A percentile compares a stretch with the other conserved stretches of the same genome.
Conservation (phyloP, 1,140 invertebrate species). For the Magallana angulata region DNA sequence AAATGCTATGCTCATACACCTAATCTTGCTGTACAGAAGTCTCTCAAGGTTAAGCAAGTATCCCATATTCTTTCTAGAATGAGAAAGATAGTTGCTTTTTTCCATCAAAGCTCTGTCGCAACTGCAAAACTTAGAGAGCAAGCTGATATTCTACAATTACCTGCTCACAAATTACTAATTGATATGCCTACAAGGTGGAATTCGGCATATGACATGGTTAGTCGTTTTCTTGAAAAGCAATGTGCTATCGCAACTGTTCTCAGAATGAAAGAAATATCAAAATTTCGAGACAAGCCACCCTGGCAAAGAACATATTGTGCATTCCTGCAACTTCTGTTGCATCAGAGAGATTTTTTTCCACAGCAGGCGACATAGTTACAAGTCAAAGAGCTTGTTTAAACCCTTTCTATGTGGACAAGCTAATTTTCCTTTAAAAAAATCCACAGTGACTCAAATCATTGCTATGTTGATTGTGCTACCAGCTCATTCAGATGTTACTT, state of each 20-base stretch:
- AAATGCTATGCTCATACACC: conserved; percentile 53
- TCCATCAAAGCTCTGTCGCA: conserved; percentile 51
- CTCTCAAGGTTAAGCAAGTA: conserved; percentile 42
- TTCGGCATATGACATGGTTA: conserved; percentile 65
- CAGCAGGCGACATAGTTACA: conserved; percentile 42
- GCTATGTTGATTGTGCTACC: too few relatives aligned
- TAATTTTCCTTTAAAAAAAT: too few relatives aligned
- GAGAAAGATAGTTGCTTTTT: conserved; percentile 35
- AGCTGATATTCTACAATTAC: conserved; percentile 53
- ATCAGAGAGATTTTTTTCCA: conserved; percentile 41
- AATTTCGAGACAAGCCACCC: conserved; percentile 11
- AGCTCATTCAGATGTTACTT: too few relatives aligned
- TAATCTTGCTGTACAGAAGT: conserved; percentile 49
- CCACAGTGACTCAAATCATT: too few relatives aligned
- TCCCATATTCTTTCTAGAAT: conserved; percentile 40
- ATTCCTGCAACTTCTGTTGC: conserved; percentile 39
- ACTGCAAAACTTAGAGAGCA: conserved; percentile 45
- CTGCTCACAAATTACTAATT: conserved; percentile 56
- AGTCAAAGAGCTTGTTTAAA: conserved; percentile 26
- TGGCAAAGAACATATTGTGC: background rate
- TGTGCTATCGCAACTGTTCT: conserved; percentile 39
- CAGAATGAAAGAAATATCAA: background rate
- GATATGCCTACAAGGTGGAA: conserved; percentile 67
- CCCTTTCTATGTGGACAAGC: background rate
- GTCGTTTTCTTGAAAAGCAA: conserved; percentile 58